These are phyloP conservation scores for Drosophila sordidula DNA, from an alignment of 2,888 invertebrate genomes.

Conservation along the genomic window DNA sequence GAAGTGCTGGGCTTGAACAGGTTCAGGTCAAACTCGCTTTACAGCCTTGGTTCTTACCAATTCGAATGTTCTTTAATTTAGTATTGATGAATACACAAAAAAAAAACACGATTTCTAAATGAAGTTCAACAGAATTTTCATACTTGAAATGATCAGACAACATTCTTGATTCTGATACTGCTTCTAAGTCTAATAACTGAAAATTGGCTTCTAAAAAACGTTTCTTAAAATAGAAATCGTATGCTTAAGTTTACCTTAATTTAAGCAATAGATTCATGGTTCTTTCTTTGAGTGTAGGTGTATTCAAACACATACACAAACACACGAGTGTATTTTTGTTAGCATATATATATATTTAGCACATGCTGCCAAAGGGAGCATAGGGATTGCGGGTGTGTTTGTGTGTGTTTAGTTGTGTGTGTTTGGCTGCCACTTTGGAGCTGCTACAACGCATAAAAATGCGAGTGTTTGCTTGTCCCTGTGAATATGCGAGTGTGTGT, in stretches of 20 bases:
- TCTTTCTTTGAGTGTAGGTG: background rate
- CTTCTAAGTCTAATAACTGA: too few species aligned
- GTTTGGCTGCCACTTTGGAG: constrained; percentile 67
- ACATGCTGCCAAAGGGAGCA: constrained; percentile 22
- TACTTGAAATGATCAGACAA: too few species aligned
- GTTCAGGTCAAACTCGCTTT: too few species aligned
- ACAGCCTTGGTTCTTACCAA: too few species aligned
- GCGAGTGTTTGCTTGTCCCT: constrained; percentile 54
- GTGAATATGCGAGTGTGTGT: constrained; percentile 23
- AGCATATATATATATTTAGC: constrained; percentile 21
- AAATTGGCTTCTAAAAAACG: too few species aligned
- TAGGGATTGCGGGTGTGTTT: background rate
- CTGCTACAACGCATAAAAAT: constrained; percentile 74
- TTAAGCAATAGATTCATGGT: background rate
- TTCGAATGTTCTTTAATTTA: too few species aligned
- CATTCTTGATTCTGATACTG: too few species aligned
- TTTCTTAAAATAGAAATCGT: background rate
- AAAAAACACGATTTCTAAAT: too few species aligned
- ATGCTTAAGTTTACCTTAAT: background rate
- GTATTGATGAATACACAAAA: too few species aligned
- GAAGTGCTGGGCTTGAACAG: too few species aligned
- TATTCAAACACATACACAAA: constrained; percentile 6
- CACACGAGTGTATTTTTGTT: constrained; percentile 1
- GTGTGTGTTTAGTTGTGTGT: constrained; percentile 25
- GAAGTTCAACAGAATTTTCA: too few species aligned